Evolutionary conservation across 2,797 vertebrate species (phyloP).

Genomic region (Paedocypris micromegethes): DNA sequence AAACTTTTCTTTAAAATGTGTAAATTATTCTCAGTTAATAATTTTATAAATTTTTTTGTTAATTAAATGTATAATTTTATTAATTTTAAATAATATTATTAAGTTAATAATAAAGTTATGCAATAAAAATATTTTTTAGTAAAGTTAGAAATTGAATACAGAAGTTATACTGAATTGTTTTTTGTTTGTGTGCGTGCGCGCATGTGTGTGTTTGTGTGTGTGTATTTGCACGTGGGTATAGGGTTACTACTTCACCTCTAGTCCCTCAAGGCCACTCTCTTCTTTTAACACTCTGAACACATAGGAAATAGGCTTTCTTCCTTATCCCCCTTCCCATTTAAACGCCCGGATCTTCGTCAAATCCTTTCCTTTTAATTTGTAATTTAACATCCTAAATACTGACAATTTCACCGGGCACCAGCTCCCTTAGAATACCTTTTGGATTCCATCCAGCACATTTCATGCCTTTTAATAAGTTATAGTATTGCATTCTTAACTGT

Average conservation of each 20-base stretch:
- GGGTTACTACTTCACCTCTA: conserved; percentile 14
- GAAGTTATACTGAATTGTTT: too few species aligned
- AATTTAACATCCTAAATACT: conserved; percentile 6
- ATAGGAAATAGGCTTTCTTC: conserved; percentile 14
- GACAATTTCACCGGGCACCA: background rate
- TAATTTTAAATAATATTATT: too few species aligned
- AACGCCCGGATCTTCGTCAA: conserved; percentile 6
- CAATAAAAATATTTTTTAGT: too few species aligned
- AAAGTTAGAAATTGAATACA: too few species aligned
- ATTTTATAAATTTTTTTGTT: too few species aligned
- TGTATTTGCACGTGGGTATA: background rate
- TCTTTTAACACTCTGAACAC: conserved; percentile 15
- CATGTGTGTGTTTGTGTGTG: conserved; percentile 2
- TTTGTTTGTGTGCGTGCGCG: background rate
- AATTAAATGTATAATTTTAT: too few species aligned
- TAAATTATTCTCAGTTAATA: too few species aligned
- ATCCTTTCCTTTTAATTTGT: background rate
- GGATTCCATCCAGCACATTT: background rate
- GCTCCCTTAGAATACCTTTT: background rate
- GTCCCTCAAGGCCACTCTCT: conserved; percentile 13
- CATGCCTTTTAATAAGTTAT: background rate
- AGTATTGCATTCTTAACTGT: background rate
- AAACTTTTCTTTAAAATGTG: too few species aligned
- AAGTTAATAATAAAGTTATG: too few species aligned
- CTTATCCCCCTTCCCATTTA: background rate